phyloP scores from a whole-genome alignment of 1,140 invertebrate genomes.

The Ridgeia piscesae region DNA sequence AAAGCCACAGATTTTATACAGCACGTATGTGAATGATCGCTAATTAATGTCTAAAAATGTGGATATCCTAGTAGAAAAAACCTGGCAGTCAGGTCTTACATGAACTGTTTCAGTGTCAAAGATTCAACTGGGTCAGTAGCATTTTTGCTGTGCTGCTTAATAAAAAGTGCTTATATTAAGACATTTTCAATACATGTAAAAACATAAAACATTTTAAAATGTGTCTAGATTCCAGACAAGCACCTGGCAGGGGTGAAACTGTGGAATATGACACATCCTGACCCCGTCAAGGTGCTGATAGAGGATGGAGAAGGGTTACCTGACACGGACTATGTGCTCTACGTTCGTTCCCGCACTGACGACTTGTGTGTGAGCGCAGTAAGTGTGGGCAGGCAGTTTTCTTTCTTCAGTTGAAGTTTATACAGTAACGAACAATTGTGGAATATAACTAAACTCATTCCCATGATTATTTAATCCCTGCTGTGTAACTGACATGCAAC shows the following conservation, averaged over 20 bases:
- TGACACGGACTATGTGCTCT: slow-evolving; percentile 26
- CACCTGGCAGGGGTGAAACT: slow-evolving; percentile 21
- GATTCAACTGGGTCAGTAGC: too few relatives aligned
- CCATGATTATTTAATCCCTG: too few relatives aligned
- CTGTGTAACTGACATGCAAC: too few relatives aligned
- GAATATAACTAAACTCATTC: too few relatives aligned
- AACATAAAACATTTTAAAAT: neutral
- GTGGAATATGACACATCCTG: slow-evolving; percentile 16
- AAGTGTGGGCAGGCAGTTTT: neutral
- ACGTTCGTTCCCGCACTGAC: slow-evolving; percentile 16
- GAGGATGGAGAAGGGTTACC: slow-evolving; percentile 7
- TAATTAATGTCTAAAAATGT: too few relatives aligned
- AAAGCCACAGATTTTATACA: too few relatives aligned
- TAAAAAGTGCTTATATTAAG: neutral
- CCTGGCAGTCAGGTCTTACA: too few relatives aligned
- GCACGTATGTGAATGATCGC: too few relatives aligned
- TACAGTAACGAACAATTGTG: too few relatives aligned
- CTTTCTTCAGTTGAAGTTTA: neutral
- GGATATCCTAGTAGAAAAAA: too few relatives aligned
- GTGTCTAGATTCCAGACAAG: slow-evolving; percentile 24
- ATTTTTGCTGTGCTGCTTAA: too few relatives aligned
- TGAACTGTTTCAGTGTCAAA: too few relatives aligned
- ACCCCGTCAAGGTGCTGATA: neutral
- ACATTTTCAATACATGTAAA: neutral
- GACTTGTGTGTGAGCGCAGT: neutral